Evolutionary conservation across 2,113 vertebrate genomes (phyloP).

Genomic region (Lampris megalopsis): DNA sequence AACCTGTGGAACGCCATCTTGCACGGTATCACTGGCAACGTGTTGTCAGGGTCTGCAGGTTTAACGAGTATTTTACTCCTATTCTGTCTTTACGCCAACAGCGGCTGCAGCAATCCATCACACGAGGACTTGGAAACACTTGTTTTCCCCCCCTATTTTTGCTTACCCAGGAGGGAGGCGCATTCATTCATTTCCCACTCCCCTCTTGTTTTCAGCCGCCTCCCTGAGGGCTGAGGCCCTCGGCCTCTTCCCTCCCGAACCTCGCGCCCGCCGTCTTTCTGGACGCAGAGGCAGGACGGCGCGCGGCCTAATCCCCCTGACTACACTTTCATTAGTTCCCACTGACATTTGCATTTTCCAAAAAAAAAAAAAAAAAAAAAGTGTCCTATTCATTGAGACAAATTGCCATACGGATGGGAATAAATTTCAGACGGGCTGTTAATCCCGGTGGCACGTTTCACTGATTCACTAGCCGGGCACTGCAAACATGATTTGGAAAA

Average conservation of each 20-base stretch:
- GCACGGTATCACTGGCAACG: too few species aligned
- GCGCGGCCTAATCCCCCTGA: slow-evolving; percentile 34
- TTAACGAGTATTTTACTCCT: too few species aligned
- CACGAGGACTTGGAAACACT: too few species aligned
- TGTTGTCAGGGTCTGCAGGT: too few species aligned
- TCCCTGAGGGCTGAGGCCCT: slow-evolving; percentile 24
- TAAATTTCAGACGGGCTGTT: slow-evolving; percentile 1
- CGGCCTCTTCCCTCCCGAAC: slow-evolving; percentile 50
- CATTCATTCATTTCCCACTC: too few species aligned
- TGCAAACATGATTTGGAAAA: slow-evolving; percentile 22
- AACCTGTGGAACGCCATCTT: too few species aligned
- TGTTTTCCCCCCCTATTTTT: too few species aligned
- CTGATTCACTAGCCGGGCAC: slow-evolving; percentile 30
- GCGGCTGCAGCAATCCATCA: too few species aligned
- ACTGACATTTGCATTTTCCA: not conserved
- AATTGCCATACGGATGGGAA: not conserved
- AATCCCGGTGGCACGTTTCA: not conserved
- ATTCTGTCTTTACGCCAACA: too few species aligned
- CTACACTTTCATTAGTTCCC: slow-evolving; percentile 33
- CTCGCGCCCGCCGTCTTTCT: slow-evolving; percentile 19
- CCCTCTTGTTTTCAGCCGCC: slow-evolving; percentile 14
- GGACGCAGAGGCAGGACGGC: not conserved
- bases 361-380: not conserved
- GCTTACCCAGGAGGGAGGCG: too few species aligned
- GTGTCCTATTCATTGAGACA: slow-evolving; percentile 10